Conservation (phyloP, 2,888 invertebrate genomes). For the Diarsia brunnea region DNA sequence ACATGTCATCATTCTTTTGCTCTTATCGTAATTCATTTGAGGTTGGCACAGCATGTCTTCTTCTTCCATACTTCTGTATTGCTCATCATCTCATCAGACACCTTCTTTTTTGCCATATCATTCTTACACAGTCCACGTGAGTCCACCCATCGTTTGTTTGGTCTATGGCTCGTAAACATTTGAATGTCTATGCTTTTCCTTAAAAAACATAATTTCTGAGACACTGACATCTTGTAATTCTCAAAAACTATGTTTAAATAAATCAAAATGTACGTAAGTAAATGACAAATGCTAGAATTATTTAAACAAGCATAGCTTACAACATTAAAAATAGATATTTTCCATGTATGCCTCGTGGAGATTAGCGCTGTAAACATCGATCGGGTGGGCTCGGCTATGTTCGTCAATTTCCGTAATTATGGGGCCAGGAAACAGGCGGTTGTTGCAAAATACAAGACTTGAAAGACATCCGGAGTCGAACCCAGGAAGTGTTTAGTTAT, state of each 20-base stretch:
- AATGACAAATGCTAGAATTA: constrained; percentile 52
- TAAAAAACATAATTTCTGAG: background rate
- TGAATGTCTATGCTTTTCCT: too few species aligned
- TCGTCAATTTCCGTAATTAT: constrained; percentile 67
- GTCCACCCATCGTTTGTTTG: too few species aligned
- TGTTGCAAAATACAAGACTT: background rate
- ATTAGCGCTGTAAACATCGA: constrained; percentile 67
- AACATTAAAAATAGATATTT: constrained; percentile 65
- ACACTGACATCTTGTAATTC: background rate
- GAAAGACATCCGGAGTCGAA: background rate
- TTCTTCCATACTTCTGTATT: too few species aligned
- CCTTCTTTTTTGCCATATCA: too few species aligned
- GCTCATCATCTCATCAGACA: too few species aligned
- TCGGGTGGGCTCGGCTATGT: constrained; percentile 60
- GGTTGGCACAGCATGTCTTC: too few species aligned
- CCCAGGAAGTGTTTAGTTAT: background rate
- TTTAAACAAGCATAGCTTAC: constrained; percentile 36
- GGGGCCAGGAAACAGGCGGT: constrained; percentile 48
- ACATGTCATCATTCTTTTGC: too few species aligned
- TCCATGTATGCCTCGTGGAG: constrained; percentile 57
- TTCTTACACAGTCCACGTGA: too few species aligned
- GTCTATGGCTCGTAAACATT: too few species aligned
- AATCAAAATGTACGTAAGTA: constrained; percentile 20
- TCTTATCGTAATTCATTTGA: too few species aligned
- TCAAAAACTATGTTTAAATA: constrained; percentile 1